Evolutionary conservation across 2,113 vertebrate species (phyloP), one percentile per base, ranked within the genome.

Genomic region (Thymallus thymallus): DNA sequence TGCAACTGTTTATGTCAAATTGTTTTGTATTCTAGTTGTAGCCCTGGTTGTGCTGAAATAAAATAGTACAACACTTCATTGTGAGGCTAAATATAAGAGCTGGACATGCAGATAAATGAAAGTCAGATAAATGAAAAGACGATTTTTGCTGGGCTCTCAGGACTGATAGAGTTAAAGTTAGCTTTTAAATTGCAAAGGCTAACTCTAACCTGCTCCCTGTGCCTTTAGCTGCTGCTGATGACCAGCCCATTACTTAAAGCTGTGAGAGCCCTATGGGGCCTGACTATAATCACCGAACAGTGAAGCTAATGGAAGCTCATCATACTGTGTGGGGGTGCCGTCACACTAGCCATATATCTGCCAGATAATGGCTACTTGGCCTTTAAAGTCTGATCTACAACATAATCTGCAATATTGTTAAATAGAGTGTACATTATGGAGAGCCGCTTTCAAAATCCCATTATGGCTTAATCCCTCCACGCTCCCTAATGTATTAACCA

Each of bases 381-480:
- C 90, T 91, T 91, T 90, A 92, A 94, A 92, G 91, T 92, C 90
- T 86, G 88, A 92, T 92, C 91, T 90, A 88, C 90, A 91, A 89
- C 90, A 88, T 93, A 93, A 94, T 94, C 92, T 93, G 91, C 88
- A 91, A 85, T 91, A 88, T 92, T 92, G 89, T 91, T 91, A 93
- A 93, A 90, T 90, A 91, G 89, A 90, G 89, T 89, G 89, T 88
- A 83, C 91, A 93, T 93, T 93, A 94, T 88, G 86, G 87, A 91
- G 84, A 87, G 88, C 81, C 79, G 92, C 92, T 93, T 93, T 94
- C 90, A 94, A 91, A 91, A 91, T 90, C 88, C 93, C 93, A 94
- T 94, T 93, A 94, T 82, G 88, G 56, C 87, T 84, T 92, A 93
- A 93, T 93, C 93, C 91, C 88, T 89, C 87, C 82, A 85, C 80